Evolutionary conservation across 2,888 invertebrate genomes (phyloP).

Genomic region (Rhamphomyia laevipes): DNA sequence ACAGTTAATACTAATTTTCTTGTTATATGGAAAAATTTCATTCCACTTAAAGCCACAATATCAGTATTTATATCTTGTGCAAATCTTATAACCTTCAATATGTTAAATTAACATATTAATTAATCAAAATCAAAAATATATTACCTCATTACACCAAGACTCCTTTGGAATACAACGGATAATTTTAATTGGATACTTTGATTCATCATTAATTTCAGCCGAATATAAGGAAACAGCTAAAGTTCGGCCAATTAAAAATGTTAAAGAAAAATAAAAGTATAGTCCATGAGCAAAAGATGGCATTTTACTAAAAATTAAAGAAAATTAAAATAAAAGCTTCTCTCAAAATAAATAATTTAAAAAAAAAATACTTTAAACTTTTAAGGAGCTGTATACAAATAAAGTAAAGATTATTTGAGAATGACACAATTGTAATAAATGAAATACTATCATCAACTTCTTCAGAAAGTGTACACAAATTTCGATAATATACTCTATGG

Average conservation of each 20-base stretch:
- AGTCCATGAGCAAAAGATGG: slow-evolving; percentile 34
- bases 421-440: slow-evolving; percentile 42
- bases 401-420: slow-evolving; percentile 46
- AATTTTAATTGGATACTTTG: slow-evolving; percentile 34
- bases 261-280: slow-evolving; percentile 47
- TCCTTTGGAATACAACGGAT: slow-evolving; percentile 38
- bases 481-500: slow-evolving; percentile 41
- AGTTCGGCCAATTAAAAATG: slow-evolving; percentile 43
- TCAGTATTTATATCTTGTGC: slow-evolving; percentile 32
- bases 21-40: slow-evolving; percentile 36
- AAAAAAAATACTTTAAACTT: slow-evolving; percentile 36
- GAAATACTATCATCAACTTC: slow-evolving; percentile 41
- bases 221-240: slow-evolving; percentile 44
- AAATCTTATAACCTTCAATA: slow-evolving; percentile 25
- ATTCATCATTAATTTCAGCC: slow-evolving; percentile 45
- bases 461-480: slow-evolving; percentile 40
- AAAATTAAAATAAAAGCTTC: neutral
- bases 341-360: neutral
- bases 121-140: neutral
- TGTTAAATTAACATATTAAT: neutral
- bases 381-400: slow-evolving; percentile 46
- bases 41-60: slow-evolving; percentile 32
- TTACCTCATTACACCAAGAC: slow-evolving; percentile 39
- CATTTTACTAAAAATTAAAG: slow-evolving; percentile 24
- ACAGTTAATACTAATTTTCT: slow-evolving; percentile 33